Evolutionary conservation across 2,113 vertebrate genomes (phyloP).

Genomic region (Rattus rattus): DNA sequence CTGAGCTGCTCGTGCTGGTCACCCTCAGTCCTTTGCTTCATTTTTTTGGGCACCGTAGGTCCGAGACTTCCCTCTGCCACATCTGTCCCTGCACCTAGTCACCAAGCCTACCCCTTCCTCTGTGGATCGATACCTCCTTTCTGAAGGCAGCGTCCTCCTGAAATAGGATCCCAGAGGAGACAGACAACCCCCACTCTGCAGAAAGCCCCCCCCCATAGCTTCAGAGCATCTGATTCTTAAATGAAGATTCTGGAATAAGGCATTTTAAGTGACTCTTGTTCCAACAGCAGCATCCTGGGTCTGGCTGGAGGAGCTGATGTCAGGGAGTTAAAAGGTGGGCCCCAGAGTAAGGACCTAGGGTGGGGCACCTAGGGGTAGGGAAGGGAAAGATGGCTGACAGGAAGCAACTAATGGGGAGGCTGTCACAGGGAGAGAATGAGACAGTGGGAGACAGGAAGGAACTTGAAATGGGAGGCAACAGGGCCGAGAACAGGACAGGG

Average conservation of each 20-base stretch:
- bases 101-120: background rate
- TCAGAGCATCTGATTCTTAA: background rate
- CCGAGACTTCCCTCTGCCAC: background rate
- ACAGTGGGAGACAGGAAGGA: background rate
- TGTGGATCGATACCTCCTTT: no score
- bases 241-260: background rate
- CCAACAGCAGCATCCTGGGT: background rate
- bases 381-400: background rate
- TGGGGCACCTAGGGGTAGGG: no score
- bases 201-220: background rate
- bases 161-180: background rate
- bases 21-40: background rate
- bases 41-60: background rate
- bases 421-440: background rate
- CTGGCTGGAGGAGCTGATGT: background rate
- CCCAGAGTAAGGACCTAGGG: background rate
- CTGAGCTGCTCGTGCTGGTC: background rate
- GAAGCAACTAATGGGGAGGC: background rate
- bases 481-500: background rate
- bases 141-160: background rate
- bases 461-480: accelerated
- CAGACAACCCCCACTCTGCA: accelerated
- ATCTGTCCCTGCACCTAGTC: background rate
- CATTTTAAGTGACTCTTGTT: background rate
- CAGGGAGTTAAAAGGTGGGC: background rate